Conservation (phyloP, 2,888 invertebrate genomes). For the Caenorhabditis sp. region DNA sequence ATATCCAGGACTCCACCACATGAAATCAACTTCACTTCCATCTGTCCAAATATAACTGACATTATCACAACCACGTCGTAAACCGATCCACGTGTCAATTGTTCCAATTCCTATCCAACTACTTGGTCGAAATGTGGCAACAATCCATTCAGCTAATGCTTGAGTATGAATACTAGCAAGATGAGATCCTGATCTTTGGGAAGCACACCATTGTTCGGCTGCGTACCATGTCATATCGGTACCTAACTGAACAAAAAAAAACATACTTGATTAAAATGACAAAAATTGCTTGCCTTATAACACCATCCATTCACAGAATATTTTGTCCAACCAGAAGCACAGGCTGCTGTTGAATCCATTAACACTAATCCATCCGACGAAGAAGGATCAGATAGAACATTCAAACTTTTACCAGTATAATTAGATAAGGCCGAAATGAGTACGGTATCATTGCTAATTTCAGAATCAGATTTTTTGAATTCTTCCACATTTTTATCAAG, state of each 20-base stretch:
- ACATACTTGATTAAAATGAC: neutral
- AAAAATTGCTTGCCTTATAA: neutral
- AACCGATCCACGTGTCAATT: conserved; percentile 31
- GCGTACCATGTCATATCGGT: conserved; percentile 24
- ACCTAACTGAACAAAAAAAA: conserved; percentile 5
- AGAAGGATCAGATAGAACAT: conserved; percentile 3
- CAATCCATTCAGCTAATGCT: conserved; percentile 31
- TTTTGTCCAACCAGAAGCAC: conserved; percentile 26
- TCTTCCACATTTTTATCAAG: neutral
- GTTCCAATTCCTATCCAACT: neutral
- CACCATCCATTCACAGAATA: conserved; percentile 19
- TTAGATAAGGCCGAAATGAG: neutral
- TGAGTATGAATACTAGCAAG: conserved; percentile 26
- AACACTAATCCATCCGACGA: conserved; percentile 3
- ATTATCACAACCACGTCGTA: conserved; percentile 30
- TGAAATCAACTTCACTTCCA: conserved; percentile 21
- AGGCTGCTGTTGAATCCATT: conserved; percentile 14
- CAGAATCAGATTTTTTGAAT: neutral
- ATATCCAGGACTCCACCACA: conserved; percentile 33
- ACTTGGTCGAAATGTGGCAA: conserved; percentile 10
- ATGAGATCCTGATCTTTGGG: conserved; percentile 19
- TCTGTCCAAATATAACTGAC: conserved; percentile 26
- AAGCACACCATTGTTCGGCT: conserved; percentile 21
- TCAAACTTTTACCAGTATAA: neutral
- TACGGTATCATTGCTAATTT: neutral